Base-by-base conservation (phyloP, 2,888 invertebrate species). In the Xanthorhoe spadicearia region DNA sequence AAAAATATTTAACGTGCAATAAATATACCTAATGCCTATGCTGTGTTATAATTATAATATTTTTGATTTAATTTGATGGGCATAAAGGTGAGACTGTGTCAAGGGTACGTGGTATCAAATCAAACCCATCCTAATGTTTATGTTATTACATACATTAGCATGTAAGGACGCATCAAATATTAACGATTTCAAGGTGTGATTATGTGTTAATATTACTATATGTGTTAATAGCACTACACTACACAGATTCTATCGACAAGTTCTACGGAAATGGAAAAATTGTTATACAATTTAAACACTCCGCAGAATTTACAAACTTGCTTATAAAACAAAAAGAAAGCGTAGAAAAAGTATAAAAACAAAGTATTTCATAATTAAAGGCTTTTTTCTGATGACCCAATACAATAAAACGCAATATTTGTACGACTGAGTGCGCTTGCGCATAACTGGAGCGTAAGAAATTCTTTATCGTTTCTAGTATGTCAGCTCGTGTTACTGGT, bases 391-490 rank as follows among this genome's bases (percentile, higher is more conserved):
- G 69, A 69, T 66, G 69, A 75, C 75, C 73, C 78, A 76, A 72
- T 77, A 77, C 67, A 71, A 79, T 70, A 76, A 69, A 72, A 77
- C 77, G 83, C 80, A 82, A 84, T 79, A 74, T 80, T 82, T 73
- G 64, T 76, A 79, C 85, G 87, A 80, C 75, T 81, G 82, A 85
- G 79, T 83, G 85, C 85, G 79, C 86, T 84, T 78, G 78, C 75
- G 76, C 81, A 80, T 78, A 86, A 87, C 79, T 87, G 78, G 87
- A 86, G 87, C 88, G 86, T 86, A 86, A 83, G 83, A 83, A 86
- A 85, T 84, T 81, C 75, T 74, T 74, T 75, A 80, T 78, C 69
- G 76, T 73, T 82, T 74, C 72, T 72, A 77, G 76, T 76, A 80
- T 81, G 72, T 75, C 77, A 80, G 80, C 78, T 73, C 23, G 17